Evolutionary conservation across 2,797 vertebrate species (phyloP).

Genomic region (Muraenolepis orangiensis): DNA sequence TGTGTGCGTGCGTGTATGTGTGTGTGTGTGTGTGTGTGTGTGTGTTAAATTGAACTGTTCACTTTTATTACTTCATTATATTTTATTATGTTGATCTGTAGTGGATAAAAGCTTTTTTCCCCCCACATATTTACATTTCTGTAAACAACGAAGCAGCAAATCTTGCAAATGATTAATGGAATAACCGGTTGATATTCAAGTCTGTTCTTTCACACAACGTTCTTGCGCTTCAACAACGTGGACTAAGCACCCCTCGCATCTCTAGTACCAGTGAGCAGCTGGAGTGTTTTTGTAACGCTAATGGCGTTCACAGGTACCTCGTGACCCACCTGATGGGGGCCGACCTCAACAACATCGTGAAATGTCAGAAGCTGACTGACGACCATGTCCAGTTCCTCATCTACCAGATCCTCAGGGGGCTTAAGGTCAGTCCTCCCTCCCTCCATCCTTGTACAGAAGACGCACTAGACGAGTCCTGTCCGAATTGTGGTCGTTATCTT

Average conservation of each 20-base stretch:
- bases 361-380: conserved; percentile 98
- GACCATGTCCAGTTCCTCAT: conserved; percentile 99
- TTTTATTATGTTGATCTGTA: too few relatives aligned
- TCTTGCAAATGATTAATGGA: too few relatives aligned
- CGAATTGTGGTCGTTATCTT: neutral
- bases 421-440: conserved; percentile 80
- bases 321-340: conserved; percentile 99
- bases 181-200: too few relatives aligned
- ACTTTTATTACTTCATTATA: neutral
- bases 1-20: too few relatives aligned
- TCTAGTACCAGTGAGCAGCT: neutral
- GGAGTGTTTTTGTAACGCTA: neutral
- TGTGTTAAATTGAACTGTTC: neutral
- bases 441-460: too few relatives aligned
- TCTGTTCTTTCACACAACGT: too few relatives aligned
- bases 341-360: conserved; percentile 98
- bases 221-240: too few relatives aligned
- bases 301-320: conserved; percentile 80
- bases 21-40: too few relatives aligned
- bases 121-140: too few relatives aligned
- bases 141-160: too few relatives aligned
- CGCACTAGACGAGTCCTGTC: neutral
- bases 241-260: too few relatives aligned
- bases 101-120: too few relatives aligned
- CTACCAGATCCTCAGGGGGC: conserved; percentile 95